A percentile compares a stretch with the other conserved stretches of the same genome.
phyloP scores from a whole-genome alignment of 2,113 vertebrate species.

The Henicopernis longicauda region DNA sequence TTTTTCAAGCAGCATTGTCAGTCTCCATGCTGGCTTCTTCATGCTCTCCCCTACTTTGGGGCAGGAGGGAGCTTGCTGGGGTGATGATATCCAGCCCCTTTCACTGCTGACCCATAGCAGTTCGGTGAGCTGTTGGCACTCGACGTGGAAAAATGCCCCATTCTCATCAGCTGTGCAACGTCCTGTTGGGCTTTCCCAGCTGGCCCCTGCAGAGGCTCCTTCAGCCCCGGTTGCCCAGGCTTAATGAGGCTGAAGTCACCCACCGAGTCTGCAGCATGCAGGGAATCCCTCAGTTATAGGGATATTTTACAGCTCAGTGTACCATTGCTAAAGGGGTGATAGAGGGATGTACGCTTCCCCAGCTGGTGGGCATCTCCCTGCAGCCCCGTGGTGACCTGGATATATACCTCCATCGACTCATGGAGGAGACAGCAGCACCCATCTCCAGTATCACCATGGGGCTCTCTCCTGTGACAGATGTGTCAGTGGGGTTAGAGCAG shows the following conservation, averaged over 20 bases:
- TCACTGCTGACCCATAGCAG: background rate
- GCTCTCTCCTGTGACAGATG: background rate
- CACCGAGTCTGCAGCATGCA: fast-evolving
- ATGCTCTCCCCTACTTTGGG: background rate
- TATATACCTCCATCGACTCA: background rate
- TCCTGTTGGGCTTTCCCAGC: background rate
- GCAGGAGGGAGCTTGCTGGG: background rate
- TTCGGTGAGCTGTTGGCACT: fast-evolving
- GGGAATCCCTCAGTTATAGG: background rate
- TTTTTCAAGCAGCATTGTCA: background rate
- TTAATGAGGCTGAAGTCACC: background rate
- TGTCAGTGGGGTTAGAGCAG: background rate
- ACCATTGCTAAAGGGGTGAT: background rate
- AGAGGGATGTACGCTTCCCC: background rate
- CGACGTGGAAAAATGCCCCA: background rate
- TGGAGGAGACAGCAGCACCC: background rate
- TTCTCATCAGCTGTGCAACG: background rate
- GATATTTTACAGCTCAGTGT: background rate
- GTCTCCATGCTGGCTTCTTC: background rate
- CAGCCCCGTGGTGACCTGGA: background rate
- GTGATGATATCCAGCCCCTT: background rate
- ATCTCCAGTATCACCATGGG: no score
- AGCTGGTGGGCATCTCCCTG: background rate
- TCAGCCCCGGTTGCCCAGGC: fast-evolving
- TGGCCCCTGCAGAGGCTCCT: background rate